phyloP scores from a whole-genome alignment of 1,140 invertebrate species.

The Oreohelix idahoensis region DNA sequence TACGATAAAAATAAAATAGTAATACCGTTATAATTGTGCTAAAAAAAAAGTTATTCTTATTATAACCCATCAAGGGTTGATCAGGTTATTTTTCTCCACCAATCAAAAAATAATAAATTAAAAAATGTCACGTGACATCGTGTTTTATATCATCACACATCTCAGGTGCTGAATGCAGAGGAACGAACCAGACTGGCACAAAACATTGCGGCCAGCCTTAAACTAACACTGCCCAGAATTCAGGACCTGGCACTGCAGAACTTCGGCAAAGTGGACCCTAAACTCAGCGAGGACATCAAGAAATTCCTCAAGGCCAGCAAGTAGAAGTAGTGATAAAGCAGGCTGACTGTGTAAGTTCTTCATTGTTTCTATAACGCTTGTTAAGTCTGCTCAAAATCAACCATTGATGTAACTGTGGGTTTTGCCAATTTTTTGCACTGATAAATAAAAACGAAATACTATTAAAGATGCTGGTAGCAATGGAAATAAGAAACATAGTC shows the following conservation, averaged over 20 bases:
- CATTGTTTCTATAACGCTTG: too few species aligned
- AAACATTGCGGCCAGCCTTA: slow-evolving; percentile 87
- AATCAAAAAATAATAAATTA: neutral
- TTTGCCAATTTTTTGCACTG: too few species aligned
- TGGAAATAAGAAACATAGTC: too few species aligned
- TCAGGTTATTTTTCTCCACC: neutral
- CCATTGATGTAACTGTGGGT: too few species aligned
- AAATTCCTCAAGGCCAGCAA: neutral
- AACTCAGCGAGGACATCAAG: neutral
- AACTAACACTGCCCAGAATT: slow-evolving; percentile 76
- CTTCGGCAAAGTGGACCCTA: neutral
- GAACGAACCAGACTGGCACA: slow-evolving; percentile 82
- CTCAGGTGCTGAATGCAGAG: slow-evolving; percentile 81
- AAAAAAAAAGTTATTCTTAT: too few species aligned
- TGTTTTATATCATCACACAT: neutral
- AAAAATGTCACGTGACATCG: neutral
- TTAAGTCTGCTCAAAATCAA: too few species aligned
- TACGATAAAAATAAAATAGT: too few species aligned
- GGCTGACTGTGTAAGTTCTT: neutral
- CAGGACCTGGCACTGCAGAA: neutral
- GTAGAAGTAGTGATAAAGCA: neutral
- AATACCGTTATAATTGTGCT: too few species aligned
- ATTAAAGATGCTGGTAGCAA: too few species aligned
- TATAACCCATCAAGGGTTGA: too few species aligned
- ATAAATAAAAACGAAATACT: too few species aligned